Evolutionary conservation across 2,113 vertebrate species (phyloP), one percentile per base, ranked within the genome.

Genomic region (Hassar affinis): DNA sequence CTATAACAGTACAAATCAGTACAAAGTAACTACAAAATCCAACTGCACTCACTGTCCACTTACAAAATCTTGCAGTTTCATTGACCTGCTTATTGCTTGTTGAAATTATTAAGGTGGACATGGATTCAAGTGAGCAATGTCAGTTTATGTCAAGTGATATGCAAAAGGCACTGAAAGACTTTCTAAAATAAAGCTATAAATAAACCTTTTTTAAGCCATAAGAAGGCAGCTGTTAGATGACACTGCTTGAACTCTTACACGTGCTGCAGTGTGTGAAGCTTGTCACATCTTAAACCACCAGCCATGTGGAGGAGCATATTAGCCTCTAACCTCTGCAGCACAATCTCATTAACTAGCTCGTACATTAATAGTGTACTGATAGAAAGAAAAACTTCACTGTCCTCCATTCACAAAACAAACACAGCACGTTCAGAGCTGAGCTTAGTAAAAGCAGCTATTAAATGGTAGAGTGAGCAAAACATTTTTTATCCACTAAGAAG

Each of bases 271-370:
- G 59, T 66, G 12, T 38, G 47, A 45, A 54, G 20, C 57, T 64
- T 35, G 30, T 75, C 71, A 83, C 80, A 82, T 74, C 69, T 62
- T 51, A 75, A 64, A 74, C 71, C n/a, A 77, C 27, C 72, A 51
- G 71, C 57, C 81, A 75, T 61, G 69, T 52, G 3, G 11, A 76
- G 27, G 30, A 83, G 20, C 47, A 51, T 18, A 76, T 83, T 82
- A 83, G 71, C 71, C 81, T 83, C 71, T 75, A 42, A 76, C n/a
- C 71, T 83, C 66, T 69, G 35, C 42, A 82, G 62, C 71, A 76
- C 81, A 76, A 38, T 35, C n/a, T 51, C 52, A 78, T 59, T 61
- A 75, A 68, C 17, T 30, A 33, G 45, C 57, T 66, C 14, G n/a
- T 51, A 51, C 80, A 59, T 71, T 42, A 71, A 27, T 57, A 72